Base-by-base conservation (phyloP, 2,888 invertebrate genomes). In the Stomorhina lunata region DNA sequence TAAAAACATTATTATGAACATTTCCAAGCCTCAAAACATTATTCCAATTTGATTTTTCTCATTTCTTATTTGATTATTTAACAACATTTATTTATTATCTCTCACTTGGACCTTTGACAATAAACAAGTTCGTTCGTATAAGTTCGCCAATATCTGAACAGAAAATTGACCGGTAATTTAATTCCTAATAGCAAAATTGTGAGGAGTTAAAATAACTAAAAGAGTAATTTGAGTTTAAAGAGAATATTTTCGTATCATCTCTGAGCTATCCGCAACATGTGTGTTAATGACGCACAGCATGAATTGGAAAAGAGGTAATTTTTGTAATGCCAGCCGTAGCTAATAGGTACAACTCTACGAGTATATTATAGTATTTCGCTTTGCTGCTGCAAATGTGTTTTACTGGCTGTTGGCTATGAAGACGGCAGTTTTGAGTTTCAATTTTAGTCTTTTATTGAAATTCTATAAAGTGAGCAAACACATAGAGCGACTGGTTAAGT, bases 401-500 rank as follows among this genome's bases (percentile, higher is more conserved):
- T 29, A 3, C 4, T 22, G 12, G 22, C 9, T 9, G 4, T 59
- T n/a, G 9, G 34, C 40, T 15, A 73, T 40, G 59, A 40, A 50
- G 65, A 48, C 43, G 27, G 63, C 32, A 68, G 66, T 32, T 59
- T 79, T 65, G 40, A 55, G 72, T 50, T 63, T 68, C 73, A 78
- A 77, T 84, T 78, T 69, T 59, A 50, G 50, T 61, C 32, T 61
- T 53, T 53, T 76, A 84, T 84, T 75, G 72, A 84, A 84, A 83
- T 82, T 84, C 83, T 84, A 84, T 84, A 84, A 84, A 84, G 78
- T 59, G 76, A 80, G 57, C 77, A 72, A 76, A 84, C 77, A 66
- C 45, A 65, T 53, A 32, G 71, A 72, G 72, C 57, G 45, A 48
- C 61, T 78, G 78, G 48, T 68, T 72, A 83, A 84, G 83, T 84